Evolutionary conservation across 2,797 vertebrate species (phyloP), one percentile per base, ranked within the genome.

Genomic region (Oryzias dopingdopingensis): DNA sequence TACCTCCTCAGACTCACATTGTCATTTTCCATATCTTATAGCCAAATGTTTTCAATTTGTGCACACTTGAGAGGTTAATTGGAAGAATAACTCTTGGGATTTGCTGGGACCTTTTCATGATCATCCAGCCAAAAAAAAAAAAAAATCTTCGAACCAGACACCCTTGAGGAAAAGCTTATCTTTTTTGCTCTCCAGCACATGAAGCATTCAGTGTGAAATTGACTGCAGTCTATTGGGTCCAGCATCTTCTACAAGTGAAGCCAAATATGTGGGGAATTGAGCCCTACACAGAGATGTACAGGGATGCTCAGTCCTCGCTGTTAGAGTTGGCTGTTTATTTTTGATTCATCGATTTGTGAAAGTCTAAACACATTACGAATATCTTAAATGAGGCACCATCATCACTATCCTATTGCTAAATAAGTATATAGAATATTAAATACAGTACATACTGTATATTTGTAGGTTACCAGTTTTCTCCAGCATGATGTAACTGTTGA

Each of bases 141-240:
- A 37, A 37, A 37, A 37, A 37, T 37, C 32, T 52, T n/a, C 23
- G 51, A 24, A 18, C 45, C 48, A 12, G 8, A 43, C 20, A 52
- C 23, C 41, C 41, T 29, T 42, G 44, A 17, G 29, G 24, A 49
- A 53, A 53, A 49, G 42, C 46, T 62, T 20, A 52, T 57, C 49
- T 62, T 59, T 62, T 13, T 22, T 17, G 44, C 8, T 29, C 16
- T 24, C 13, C 24, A 53, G 59, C 51, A 58, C 51, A 52, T 20
- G 26, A 41, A 72, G 77, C 60, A 1, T 59, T 75, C 18, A 68
- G 77, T 82, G 85, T 82, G 80, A 88, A 85, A 89, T 75, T 71
- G 72, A 72, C 53, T 79, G 58, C 44, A 51, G 60, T 69, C 65
- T 65, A 47, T 53, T 54, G 6, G 50, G 61, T 55, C 53, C 41